Evolutionary conservation across 2,113 vertebrate genomes (phyloP).

Genomic region (Morone chrysops): DNA sequence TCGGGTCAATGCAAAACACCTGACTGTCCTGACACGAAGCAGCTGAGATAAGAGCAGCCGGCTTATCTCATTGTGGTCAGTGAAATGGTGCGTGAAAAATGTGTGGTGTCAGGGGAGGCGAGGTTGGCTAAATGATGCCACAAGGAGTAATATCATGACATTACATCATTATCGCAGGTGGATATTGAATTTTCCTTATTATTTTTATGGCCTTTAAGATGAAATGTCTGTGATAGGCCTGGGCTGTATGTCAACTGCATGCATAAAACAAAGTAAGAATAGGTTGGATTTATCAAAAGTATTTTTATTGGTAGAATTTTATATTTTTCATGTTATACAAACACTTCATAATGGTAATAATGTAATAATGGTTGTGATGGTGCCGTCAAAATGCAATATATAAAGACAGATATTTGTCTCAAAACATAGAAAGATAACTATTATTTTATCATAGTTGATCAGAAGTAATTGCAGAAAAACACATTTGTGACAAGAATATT

Average conservation of each 20-base stretch:
- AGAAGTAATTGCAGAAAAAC: too few relatives aligned
- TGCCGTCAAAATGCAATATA: neutral
- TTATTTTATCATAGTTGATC: too few relatives aligned
- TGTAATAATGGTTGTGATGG: neutral
- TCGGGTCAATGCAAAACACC: slow-evolving; percentile 60
- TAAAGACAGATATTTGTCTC: neutral
- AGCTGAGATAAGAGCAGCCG: slow-evolving; percentile 71
- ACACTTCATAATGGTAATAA: too few relatives aligned
- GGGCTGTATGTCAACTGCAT: neutral
- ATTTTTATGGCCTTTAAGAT: slow-evolving; percentile 56
- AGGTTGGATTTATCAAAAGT: neutral
- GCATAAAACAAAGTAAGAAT: slow-evolving; percentile 6
- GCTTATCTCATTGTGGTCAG: slow-evolving; percentile 73
- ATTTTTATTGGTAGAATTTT: neutral
- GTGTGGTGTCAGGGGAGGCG: slow-evolving; percentile 71
- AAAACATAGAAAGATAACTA: neutral
- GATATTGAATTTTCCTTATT: slow-evolving; percentile 65
- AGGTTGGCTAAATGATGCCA: slow-evolving; percentile 69
- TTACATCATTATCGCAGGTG: slow-evolving; percentile 67
- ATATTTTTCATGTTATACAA: neutral
- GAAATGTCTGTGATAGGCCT: slow-evolving; percentile 26
- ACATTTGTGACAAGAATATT: neutral
- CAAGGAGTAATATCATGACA: slow-evolving; percentile 64
- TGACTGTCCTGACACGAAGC: slow-evolving; percentile 51
- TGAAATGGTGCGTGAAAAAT: slow-evolving; percentile 77